These are phyloP conservation scores for Iphiclides podalirius DNA, from an alignment of 2,888 invertebrate species.

Conservation along the genomic window DNA sequence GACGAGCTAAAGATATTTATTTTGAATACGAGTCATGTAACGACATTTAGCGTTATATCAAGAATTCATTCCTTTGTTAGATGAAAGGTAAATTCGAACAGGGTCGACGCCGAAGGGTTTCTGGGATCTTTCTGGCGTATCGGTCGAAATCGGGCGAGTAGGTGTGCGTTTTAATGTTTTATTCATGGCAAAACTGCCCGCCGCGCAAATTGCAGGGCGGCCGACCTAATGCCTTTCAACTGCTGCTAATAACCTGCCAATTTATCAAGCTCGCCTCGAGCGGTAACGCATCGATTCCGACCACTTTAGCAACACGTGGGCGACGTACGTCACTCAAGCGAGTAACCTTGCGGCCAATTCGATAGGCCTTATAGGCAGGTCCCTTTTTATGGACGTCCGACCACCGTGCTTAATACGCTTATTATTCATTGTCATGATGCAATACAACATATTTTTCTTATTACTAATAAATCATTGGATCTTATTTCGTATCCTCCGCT, in stretches of 20 bases:
- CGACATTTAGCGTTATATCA: too few relatives aligned
- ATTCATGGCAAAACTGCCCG: conserved; percentile 62
- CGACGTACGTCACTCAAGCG: conserved; percentile 1
- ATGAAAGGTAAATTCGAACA: conserved; percentile 45
- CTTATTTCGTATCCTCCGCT: too few relatives aligned
- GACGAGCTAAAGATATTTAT: too few relatives aligned
- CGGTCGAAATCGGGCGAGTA: conserved; percentile 60
- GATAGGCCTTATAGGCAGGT: too few relatives aligned
- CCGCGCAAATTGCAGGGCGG: conserved; percentile 78
- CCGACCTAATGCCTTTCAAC: conserved; percentile 78
- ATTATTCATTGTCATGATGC: background rate
- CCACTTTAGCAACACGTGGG: conserved; percentile 38
- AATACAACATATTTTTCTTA: too few relatives aligned
- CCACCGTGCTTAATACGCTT: background rate
- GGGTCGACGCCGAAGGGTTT: conserved; percentile 45
- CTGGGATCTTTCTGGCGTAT: conserved; percentile 52
- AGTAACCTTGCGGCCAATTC: conserved; percentile 1
- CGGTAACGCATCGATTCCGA: conserved; percentile 46
- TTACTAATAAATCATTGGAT: too few relatives aligned
- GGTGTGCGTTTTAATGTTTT: conserved; percentile 70
- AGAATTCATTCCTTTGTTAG: conserved; percentile 20
- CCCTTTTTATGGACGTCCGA: background rate
- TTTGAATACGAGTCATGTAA: too few relatives aligned
- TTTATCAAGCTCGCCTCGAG: conserved; percentile 75
- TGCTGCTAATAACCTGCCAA: conserved; percentile 80